Conservation (phyloP, 1,140 invertebrate genomes). For the Cyphomyrmex costatus region DNA sequence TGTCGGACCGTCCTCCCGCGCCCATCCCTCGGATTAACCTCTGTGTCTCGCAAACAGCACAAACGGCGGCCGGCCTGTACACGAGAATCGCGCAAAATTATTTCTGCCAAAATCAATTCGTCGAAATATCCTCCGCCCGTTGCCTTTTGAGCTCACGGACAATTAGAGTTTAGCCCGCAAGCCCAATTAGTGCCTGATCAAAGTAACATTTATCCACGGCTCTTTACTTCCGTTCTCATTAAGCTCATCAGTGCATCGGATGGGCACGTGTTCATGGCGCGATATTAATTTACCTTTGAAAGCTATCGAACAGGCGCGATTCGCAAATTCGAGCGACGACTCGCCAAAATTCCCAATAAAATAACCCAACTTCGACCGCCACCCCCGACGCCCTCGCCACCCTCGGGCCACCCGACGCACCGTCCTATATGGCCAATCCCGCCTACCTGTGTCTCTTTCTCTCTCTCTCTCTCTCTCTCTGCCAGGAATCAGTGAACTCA, state of each 20-base stretch:
- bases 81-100: conserved; percentile 62
- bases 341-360: conserved; percentile 78
- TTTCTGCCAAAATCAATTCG: conserved; percentile 69
- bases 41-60: conserved; percentile 39
- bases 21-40: conserved; percentile 48
- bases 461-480: conserved; percentile 51
- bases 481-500: conserved; percentile 82
- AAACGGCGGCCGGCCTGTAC: conserved; percentile 32
- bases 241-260: conserved; percentile 79
- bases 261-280: conserved; percentile 79
- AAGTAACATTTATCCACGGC: conserved; percentile 77
- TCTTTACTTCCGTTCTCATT: conserved; percentile 79
- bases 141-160: conserved; percentile 75
- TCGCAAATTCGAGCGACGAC: conserved; percentile 76
- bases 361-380: conserved; percentile 73
- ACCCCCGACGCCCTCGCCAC: conserved; percentile 25
- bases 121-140: conserved; percentile 70
- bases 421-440: conserved; percentile 52
- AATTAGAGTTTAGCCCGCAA: conserved; percentile 78
- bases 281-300: conserved; percentile 80
- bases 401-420: conserved; percentile 16
- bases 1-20: conserved; percentile 17
- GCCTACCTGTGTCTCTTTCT: conserved; percentile 7
- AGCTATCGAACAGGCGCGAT: conserved; percentile 78
- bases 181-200: conserved; percentile 78